Evolutionary conservation across 2,797 vertebrate species (phyloP), one percentile per base, ranked within the genome.

Genomic region (Acanthis flammea): DNA sequence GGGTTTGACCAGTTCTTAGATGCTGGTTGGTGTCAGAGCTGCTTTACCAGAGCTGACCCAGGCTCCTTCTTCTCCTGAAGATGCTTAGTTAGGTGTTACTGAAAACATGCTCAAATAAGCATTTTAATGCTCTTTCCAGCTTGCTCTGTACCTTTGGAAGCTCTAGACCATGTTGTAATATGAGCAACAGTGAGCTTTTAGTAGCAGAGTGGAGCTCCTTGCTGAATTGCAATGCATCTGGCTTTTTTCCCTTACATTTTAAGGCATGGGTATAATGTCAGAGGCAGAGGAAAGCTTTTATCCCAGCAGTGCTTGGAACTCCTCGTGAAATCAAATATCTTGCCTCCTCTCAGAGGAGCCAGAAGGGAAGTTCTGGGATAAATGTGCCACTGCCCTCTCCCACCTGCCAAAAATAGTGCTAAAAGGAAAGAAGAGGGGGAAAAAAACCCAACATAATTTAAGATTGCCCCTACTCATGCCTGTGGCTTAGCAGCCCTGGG

Each of bases 241-340:
- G 88, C 80, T 84, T 48, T 60, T 62, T 67, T 15, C 42, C 48
- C 47, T 47, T 89, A 53, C 7, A 2, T 95, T 95, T 93, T 80
- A 80, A 86, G 66, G 81, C 86, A 71, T 0, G 24, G 74, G 14
- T 93, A 19, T 86, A 86, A 92, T 93, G 93, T 95, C 77, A 85
- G 92, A 94, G 45, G 60, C 53, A 88, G 78, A 93, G 90, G 81
- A 86, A 85, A 88, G 86, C 94, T 96, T 95, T 96, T 91, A 96
- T 94, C 76, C 74, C 24, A 51, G 81, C 79, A 66, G 78, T 86
- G 78, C 50, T 72, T 96, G 78, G 68, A 93, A 80, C 88, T 81
- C 62, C 81, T 92, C 0, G 3, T 93, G 89, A 94, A 97, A 97
- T 94, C 84, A 95, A 95, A 90, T 96, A 67, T 85, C 78, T 87